Evolutionary conservation across 2,797 vertebrate genomes (phyloP).

Genomic region (Argya squamiceps): DNA sequence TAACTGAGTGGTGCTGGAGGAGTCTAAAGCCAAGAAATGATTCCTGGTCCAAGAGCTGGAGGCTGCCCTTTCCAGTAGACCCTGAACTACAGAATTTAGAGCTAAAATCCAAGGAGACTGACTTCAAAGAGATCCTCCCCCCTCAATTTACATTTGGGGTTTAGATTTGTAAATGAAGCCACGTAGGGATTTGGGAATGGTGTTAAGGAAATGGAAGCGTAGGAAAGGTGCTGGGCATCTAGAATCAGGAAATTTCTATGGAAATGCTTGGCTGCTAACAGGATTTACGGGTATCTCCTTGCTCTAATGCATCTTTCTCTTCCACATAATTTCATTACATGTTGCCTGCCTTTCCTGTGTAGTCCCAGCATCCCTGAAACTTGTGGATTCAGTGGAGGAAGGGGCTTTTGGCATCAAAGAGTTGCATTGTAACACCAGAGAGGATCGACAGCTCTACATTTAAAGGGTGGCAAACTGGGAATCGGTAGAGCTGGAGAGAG

Average conservation of each 20-base stretch:
- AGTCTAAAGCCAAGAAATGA: background rate
- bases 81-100: background rate
- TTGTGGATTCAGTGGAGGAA: background rate
- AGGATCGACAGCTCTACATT: background rate
- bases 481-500: background rate
- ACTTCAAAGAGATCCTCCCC: background rate
- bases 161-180: slow-evolving; percentile 22
- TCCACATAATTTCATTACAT: slow-evolving; percentile 28
- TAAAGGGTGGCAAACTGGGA: background rate
- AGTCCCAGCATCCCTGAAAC: background rate
- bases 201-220: background rate
- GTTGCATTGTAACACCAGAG: background rate
- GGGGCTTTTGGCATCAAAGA: background rate
- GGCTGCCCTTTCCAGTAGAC: background rate
- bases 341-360: background rate
- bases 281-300: background rate
- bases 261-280: background rate
- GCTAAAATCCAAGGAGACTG: background rate
- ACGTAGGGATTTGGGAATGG: background rate
- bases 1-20: background rate
- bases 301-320: slow-evolving; percentile 13
- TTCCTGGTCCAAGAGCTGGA: background rate
- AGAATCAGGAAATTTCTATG: background rate
- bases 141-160: background rate
- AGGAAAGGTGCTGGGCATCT: background rate